Conservation (phyloP, 2,888 invertebrate genomes). For the Archips crataeganus region DNA sequence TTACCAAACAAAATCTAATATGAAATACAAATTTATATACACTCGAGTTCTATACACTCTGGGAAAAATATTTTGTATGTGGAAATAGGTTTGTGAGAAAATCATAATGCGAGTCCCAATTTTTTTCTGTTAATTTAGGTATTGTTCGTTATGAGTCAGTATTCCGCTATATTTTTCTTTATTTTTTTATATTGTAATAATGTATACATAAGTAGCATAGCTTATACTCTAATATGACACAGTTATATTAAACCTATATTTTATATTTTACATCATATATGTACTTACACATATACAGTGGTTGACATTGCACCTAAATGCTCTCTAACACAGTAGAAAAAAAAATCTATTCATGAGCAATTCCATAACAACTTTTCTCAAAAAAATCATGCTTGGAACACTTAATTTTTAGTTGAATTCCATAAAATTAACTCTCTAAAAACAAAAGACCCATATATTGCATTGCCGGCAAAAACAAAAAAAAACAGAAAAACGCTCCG, state of each 20-base stretch:
- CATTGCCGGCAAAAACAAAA: constrained; percentile 23
- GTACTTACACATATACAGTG: constrained; percentile 83
- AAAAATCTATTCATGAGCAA: constrained; percentile 7
- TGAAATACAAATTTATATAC: constrained; percentile 83
- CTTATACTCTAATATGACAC: constrained; percentile 84
- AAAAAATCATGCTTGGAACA: constrained; percentile 14
- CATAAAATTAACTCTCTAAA: not conserved
- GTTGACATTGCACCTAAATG: constrained; percentile 62
- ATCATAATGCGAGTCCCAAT: constrained; percentile 31
- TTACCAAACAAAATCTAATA: constrained; percentile 74
- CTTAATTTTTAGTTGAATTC: constrained; percentile 1
- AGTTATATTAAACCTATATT: constrained; percentile 81
- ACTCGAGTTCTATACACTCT: constrained; percentile 62
- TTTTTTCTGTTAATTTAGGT: constrained; percentile 24
- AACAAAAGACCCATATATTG: not conserved
- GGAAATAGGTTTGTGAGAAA: constrained; percentile 31
- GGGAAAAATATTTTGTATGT: constrained; percentile 42
- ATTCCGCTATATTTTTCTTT: constrained; percentile 75
- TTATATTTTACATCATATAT: constrained; percentile 81
- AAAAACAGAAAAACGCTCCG: constrained; percentile 5
- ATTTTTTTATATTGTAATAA: constrained; percentile 78
- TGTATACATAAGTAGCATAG: constrained; percentile 83
- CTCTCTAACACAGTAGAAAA: constrained; percentile 48
- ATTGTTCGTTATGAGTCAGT: constrained; percentile 64
- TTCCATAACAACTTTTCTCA: not conserved